Percentiles rank a stretch among this genome's conserved stretches.
Conservation (phyloP, 1,140 invertebrate genomes). For the Gonatopus flavifemur region DNA sequence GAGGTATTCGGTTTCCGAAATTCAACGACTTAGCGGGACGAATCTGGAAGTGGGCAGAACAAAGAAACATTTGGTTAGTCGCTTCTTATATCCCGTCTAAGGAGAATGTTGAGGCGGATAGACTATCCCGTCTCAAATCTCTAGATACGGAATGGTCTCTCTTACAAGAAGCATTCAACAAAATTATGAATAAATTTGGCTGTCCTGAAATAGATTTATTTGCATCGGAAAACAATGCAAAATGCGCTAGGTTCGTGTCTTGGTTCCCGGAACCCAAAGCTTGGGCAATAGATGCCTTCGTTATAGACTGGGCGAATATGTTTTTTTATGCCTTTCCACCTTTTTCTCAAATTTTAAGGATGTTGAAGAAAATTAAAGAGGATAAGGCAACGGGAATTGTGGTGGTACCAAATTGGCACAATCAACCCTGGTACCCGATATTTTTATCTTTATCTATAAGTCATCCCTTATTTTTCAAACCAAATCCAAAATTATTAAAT, state of each 20-base stretch:
- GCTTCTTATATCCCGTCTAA: conserved; percentile 8
- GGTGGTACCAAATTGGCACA: conserved; percentile 20
- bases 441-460: not conserved
- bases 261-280: conserved; percentile 13
- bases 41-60: conserved; percentile 14
- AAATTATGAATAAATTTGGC: conserved; percentile 6
- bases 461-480: conserved; percentile 20
- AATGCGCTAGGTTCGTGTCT: conserved; percentile 13
- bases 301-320: not conserved
- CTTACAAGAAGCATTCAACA: not conserved
- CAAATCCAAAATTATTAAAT: conserved; percentile 16
- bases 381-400: conserved; percentile 21
- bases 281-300: conserved; percentile 12
- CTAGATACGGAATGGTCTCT: conserved; percentile 11
- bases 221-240: conserved; percentile 5
- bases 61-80: conserved; percentile 2
- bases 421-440: conserved; percentile 33
- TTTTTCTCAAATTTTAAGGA: conserved; percentile 16
- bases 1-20: conserved; percentile 3
- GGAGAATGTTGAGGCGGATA: conserved; percentile 8
- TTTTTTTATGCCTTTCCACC: conserved; percentile 32
- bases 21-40: conserved; percentile 1
- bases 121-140: conserved; percentile 2
- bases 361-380: conserved; percentile 21
- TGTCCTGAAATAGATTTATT: conserved; percentile 14